These are phyloP conservation scores for Goniozus legneri DNA, from an alignment of 1,140 invertebrate genomes.

Conservation along the genomic window DNA sequence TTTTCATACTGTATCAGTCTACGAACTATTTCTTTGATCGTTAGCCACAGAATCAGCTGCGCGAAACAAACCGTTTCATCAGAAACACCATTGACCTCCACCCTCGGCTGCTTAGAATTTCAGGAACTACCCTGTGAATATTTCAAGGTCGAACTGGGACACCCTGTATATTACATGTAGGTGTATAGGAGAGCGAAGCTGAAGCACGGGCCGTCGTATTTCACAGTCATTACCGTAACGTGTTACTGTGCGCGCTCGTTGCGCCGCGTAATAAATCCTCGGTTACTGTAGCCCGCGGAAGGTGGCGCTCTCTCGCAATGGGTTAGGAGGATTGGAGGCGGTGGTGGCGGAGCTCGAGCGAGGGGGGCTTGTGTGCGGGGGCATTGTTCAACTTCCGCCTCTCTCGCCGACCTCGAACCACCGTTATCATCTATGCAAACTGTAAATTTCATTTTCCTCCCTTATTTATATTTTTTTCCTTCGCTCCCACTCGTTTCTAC, in stretches of 20 bases:
- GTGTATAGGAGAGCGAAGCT: neutral
- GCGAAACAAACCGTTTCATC: no score
- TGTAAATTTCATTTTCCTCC: neutral
- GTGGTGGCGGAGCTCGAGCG: no score
- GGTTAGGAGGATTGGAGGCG: no score
- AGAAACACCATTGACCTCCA: no score
- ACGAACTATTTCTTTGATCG: no score
- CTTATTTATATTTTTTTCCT: neutral
- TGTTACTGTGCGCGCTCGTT: conserved; percentile 35
- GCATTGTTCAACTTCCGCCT: conserved; percentile 16
- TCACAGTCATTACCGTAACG: conserved; percentile 50
- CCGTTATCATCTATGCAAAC: neutral
- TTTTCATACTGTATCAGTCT: no score
- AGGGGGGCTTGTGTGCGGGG: conserved; percentile 8
- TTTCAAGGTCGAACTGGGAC: no score
- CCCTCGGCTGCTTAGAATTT: no score
- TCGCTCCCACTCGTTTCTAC: neutral
- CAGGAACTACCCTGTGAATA: no score
- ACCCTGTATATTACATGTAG: no score
- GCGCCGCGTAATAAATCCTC: conserved; percentile 44
- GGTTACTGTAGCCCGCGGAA: conserved; percentile 36
- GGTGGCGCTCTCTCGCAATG: no score
- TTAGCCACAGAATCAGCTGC: no score
- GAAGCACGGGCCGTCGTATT: conserved; percentile 37
- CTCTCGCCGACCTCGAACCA: neutral